Percentiles rank a stretch among this genome's conserved stretches.
phyloP scores from a whole-genome alignment of 2,113 vertebrate species.

The western clawed frog (Xenopus tropicalis) region DNA sequence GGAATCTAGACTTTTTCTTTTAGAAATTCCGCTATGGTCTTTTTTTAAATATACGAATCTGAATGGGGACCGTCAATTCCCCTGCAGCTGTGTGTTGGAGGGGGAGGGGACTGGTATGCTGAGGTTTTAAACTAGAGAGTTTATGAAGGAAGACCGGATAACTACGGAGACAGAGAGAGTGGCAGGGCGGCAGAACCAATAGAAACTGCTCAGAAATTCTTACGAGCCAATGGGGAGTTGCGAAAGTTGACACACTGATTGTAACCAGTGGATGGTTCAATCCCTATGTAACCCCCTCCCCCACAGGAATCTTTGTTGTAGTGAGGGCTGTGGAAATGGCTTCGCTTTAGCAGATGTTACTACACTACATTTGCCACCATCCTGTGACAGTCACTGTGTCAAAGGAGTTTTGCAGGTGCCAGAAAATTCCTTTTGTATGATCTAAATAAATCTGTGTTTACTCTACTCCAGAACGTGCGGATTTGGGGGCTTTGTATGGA shows the following conservation, averaged over 20 bases:
- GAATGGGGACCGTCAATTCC: neutral
- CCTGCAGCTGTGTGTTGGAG: neutral
- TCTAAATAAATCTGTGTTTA: too few species aligned
- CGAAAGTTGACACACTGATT: neutral
- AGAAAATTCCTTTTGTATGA: too few species aligned
- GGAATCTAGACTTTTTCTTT: too few species aligned
- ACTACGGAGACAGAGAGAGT: neutral
- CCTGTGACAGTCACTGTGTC: too few species aligned
- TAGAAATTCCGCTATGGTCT: too few species aligned
- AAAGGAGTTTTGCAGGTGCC: too few species aligned
- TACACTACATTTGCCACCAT: too few species aligned
- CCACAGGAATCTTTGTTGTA: neutral
- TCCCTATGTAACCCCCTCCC: neutral
- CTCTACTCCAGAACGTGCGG: too few species aligned
- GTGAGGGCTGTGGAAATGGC: neutral
- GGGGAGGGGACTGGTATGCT: neutral
- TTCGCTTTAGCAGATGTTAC: too few species aligned
- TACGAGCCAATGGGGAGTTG: neutral
- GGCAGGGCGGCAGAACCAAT: neutral
- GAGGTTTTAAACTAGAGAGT: neutral
- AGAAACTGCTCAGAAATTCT: neutral
- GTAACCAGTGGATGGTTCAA: neutral
- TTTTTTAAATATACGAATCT: too few species aligned
- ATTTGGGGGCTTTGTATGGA: too few species aligned
- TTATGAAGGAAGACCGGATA: neutral